Base-by-base conservation (phyloP, 2,113 vertebrate genomes). In the Cebus imitator region DNA sequence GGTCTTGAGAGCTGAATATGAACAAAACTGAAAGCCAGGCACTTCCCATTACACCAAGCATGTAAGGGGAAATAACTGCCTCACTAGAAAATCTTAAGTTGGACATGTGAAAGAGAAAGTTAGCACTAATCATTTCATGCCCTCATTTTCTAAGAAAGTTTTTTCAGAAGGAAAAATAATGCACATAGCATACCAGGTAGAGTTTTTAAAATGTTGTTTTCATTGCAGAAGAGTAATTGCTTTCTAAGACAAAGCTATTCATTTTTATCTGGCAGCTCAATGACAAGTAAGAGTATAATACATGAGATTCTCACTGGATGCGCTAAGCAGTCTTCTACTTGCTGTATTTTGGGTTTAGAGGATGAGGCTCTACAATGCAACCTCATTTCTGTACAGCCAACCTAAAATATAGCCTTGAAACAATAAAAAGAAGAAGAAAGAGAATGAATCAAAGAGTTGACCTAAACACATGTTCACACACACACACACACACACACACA, bases 121-220 rank as follows among this genome's bases (percentile, higher is more conserved):
- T 82, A 86, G 37, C 55, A 57, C 45, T 40, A 89, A 91, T 83
- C 80, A 37, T 61, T 7, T 16, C 21, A 58, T 52, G 64, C n/a
- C 61, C 88, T 96, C 52, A n/a, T 96, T 91, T 93, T 91, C 78
- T 93, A 89, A 95, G 94, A 96, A 93, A 75, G 72, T n/a, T 45
- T 83, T 55, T 90, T 89, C 87, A 94, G 58, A 82, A 68, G 23
- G 5, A 68, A 86, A 92, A 93, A 90, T 68, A 50, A 78, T 35
- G 17, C 45, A 79, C 30, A 43, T 45, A 40, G 43, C 43, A 76
- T 45, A 30, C 40, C 23, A 76, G 73, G 40, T 30, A 79, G 76
- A 79, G 17, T 35, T 50, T 18, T 32, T 20, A 50, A 50, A 27
- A 21, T 32, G 48, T 13, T 78, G 45, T 75, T 91, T 96, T 95